Conservation (phyloP, 2,888 invertebrate genomes). For the Nematopogon swammerdamellus region DNA sequence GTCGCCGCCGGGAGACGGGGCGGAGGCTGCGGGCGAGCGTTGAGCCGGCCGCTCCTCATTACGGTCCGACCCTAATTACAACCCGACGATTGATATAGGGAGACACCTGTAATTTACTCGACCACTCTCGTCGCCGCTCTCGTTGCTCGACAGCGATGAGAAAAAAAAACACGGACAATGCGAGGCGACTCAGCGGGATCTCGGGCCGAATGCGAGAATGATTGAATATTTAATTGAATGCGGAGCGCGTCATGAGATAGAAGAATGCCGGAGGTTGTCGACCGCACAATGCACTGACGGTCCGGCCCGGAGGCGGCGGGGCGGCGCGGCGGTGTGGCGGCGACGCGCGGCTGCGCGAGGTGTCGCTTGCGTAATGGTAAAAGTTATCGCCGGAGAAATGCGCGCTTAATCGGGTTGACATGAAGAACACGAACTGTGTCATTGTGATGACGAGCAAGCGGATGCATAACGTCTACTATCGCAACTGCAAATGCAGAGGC, state of each 20-base stretch:
- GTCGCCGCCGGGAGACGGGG: neutral
- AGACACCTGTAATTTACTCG: neutral
- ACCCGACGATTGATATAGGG: neutral
- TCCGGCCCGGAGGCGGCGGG: too few relatives aligned
- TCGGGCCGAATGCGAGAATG: constrained; percentile 11
- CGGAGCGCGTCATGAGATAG: constrained; percentile 18
- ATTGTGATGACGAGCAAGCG: too few relatives aligned
- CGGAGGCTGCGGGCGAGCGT: too few relatives aligned
- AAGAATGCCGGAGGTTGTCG: neutral
- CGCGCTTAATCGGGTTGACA: neutral
- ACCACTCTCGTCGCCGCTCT: neutral
- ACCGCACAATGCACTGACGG: neutral
- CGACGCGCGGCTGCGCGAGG: neutral
- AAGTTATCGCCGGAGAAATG: neutral
- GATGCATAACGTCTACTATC: too few relatives aligned
- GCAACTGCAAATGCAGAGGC: neutral
- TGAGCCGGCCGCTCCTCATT: neutral
- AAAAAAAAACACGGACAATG: neutral
- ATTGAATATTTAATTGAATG: constrained; percentile 47
- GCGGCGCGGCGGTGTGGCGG: too few relatives aligned
- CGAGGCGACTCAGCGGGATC: neutral
- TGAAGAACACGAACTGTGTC: too few relatives aligned
- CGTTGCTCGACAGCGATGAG: neutral
- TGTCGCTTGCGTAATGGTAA: neutral
- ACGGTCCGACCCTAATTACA: neutral